A percentile compares a stretch with the other conserved stretches of the same genome.
Evolutionary conservation across 2,113 vertebrate species (phyloP).

Genomic region (Ellobius talpinus): DNA sequence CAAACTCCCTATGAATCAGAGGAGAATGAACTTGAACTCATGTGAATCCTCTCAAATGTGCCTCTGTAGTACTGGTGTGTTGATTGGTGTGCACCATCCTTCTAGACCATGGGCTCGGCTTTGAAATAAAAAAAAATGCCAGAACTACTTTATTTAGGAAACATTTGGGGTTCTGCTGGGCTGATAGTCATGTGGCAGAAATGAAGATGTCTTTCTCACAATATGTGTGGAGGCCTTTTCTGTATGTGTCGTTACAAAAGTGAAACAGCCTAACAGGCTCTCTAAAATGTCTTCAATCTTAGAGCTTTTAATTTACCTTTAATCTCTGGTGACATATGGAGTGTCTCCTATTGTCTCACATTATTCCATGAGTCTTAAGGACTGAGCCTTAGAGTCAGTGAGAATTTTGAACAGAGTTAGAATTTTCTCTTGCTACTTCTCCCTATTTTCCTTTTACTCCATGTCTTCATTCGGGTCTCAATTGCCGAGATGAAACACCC

Average conservation of each 20-base stretch:
- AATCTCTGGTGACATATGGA: not conserved
- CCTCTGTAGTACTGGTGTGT: not conserved
- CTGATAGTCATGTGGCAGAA: conserved; percentile 37
- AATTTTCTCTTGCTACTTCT: conserved; percentile 53
- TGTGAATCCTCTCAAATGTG: not conserved
- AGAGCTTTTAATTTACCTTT: conserved; percentile 1
- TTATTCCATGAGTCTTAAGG: conserved; percentile 9
- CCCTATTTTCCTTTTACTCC: conserved; percentile 39
- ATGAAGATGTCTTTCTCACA: conserved; percentile 51
- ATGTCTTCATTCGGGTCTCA: not conserved
- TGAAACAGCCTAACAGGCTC: not conserved
- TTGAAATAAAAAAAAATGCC: conserved; percentile 71
- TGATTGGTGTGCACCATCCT: not conserved
- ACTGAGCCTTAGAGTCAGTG: conserved; percentile 27
- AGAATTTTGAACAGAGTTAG: conserved; percentile 46
- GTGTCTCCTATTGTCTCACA: conserved; percentile 8
- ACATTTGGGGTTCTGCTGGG: conserved; percentile 46
- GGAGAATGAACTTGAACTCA: not conserved
- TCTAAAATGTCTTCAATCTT: not conserved
- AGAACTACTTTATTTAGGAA: conserved; percentile 56
- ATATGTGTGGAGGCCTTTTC: conserved; percentile 15
- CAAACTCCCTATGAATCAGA: not conserved
- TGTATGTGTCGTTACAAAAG: conserved; percentile 24
- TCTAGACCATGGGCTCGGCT: not conserved
- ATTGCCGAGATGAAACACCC: not conserved